phyloP scores from a whole-genome alignment of 2,888 invertebrate genomes.

The Sympetrum striolatum region DNA sequence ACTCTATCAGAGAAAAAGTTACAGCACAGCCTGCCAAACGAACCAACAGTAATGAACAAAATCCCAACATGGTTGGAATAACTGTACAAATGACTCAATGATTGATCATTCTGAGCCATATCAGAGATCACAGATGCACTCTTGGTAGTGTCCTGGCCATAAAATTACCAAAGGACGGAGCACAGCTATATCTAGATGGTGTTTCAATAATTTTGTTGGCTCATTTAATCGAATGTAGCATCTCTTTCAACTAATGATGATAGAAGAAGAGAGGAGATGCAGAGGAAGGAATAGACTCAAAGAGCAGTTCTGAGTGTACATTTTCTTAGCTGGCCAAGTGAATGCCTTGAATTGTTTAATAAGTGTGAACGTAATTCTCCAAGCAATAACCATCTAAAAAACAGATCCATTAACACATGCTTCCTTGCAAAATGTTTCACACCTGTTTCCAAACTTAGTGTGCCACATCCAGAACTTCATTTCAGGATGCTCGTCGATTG shows the following conservation, averaged over 20 bases:
- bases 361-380: background rate
- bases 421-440: background rate
- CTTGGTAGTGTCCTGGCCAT: conserved; percentile 26
- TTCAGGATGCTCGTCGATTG: background rate
- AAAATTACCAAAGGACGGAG: background rate
- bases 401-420: background rate
- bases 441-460: background rate
- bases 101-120: conserved; percentile 16
- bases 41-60: conserved; percentile 25
- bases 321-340: background rate
- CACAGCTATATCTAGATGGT: background rate
- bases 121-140: conserved; percentile 42
- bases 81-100: conserved; percentile 1
- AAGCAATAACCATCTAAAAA: background rate
- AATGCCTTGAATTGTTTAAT: background rate
- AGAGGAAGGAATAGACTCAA: background rate
- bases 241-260: background rate
- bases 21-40: background rate
- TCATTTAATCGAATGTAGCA: background rate
- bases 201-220: conserved; percentile 1
- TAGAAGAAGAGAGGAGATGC: background rate
- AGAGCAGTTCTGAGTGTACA: background rate
- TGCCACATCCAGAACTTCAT: background rate
- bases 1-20: no score
- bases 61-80: conserved; percentile 31